Base-by-base conservation (phyloP, 2,797 vertebrate species). In the Dryobates pubescens region DNA sequence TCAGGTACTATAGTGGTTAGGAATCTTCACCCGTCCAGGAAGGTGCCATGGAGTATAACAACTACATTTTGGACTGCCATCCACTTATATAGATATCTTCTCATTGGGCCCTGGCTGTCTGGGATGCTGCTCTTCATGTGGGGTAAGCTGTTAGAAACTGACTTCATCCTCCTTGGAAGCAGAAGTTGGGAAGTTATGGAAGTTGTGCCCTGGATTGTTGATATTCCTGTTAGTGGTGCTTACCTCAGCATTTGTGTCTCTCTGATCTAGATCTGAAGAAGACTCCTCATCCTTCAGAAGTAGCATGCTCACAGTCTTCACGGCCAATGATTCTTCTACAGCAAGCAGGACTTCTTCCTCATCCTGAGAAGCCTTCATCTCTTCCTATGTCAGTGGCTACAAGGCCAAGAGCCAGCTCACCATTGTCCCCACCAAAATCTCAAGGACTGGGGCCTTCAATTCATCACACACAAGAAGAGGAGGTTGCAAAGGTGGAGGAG, bases 401-500 rank as follows among this genome's bases (percentile, higher is more conserved):
- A 85, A 96, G 97, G 96, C 96, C 98, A 73, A 90, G 96, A 96
- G 95, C 97, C 94, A 96, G 94, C 91, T 97, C 97, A 88, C 97
- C 96, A 90, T 96, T 97, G 72, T 97, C 96, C 26, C 95, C 82
- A 83, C 97, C 94, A 97, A 98, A 97, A 97, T 95, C 95, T 96
- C 96, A 97, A 0, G 97, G 96, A 90, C 97, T 97, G 92, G 97
- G 97, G 93, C 84, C 97, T 68, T 94, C 98, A 68, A 90, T 97
- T 95, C 91, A 98, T 97, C 96, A 98, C 97, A 61, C 97, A 73
- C 97, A 98, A 74, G 99, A 99, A 72, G 98, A 99, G 81, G 98
- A 98, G 53, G 97, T 98, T 75, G 95, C 95, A 5, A 95, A 97
- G 71, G 98, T 96, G 59, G 91, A 93, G 77, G 99, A 99, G 82